Conservation (phyloP, 1,140 invertebrate species). For the Homalodisca vitripennis region DNA sequence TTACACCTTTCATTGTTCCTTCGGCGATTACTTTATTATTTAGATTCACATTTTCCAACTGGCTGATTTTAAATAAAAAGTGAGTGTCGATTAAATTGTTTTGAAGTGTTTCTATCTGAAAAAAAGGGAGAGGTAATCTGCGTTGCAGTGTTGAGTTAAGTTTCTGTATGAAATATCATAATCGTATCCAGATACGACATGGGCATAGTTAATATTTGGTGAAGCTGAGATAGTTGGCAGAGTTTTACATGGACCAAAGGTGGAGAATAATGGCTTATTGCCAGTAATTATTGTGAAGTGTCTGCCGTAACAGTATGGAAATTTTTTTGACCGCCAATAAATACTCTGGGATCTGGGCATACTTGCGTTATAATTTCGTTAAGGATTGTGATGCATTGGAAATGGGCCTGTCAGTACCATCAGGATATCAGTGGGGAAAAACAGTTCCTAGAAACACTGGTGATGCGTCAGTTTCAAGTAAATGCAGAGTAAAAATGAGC, state of each 20-base stretch:
- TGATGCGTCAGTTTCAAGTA: conserved; percentile 50
- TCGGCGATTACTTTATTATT: not conserved
- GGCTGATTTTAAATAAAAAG: not conserved
- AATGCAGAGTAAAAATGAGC: not conserved
- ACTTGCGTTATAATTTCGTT: conserved; percentile 44
- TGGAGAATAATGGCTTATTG: not conserved
- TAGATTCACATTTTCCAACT: not conserved
- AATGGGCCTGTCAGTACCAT: conserved; percentile 49
- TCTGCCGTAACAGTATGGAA: conserved; percentile 38
- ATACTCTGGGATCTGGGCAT: conserved; percentile 43
- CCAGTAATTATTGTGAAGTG: not conserved
- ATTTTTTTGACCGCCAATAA: conserved; percentile 45
- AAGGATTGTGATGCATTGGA: conserved; percentile 50
- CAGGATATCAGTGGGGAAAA: conserved; percentile 47
- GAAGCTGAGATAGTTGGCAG: not conserved
- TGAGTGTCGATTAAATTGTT: conserved; percentile 40
- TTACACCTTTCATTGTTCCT: not conserved
- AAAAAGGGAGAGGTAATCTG: conserved; percentile 9
- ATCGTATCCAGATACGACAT: not conserved
- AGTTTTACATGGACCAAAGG: not conserved
- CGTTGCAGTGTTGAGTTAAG: not conserved
- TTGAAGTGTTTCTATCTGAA: conserved; percentile 53
- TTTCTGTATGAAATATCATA: not conserved
- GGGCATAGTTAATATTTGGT: not conserved
- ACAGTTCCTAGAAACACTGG: conserved; percentile 52